Evolutionary conservation across 2,113 vertebrate genomes (phyloP), one percentile per base, ranked within the genome.

Genomic region (Canis aureus): DNA sequence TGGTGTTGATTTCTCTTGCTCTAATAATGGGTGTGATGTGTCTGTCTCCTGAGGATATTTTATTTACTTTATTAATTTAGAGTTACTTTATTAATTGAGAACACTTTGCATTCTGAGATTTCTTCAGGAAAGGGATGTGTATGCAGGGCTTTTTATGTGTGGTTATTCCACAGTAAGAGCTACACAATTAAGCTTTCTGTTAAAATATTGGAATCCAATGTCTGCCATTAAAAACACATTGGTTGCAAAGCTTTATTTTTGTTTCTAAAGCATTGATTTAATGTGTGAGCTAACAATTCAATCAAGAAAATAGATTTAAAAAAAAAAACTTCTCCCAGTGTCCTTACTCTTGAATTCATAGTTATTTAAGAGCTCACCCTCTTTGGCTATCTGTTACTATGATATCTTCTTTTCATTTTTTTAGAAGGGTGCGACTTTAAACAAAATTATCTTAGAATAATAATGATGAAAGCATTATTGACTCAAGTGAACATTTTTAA

Each of bases 181-280:
- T 71, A 15, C 32, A 55, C 23, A 69, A 67, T 92, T 94, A 92
- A 74, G n/a, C 55, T 89, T 86, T 82, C 57, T 91, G 20, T 83
- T 93, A 38, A 78, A 84, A 80, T 94, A 80, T 3, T 89, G 64
- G 82, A 93, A 91, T 88, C 69, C 73, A 91, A 0, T 79, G 16
- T 91, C 64, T 60, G 76, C 80, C 60, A 66, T 97, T 97, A 92
- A 95, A 97, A 84, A 55, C 38, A 89, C 29, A n/a, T 89, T 81
- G 83, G 20, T 97, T 95, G 79, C 51, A 64, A 78, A 92, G 32
- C 51, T 86, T 97, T 97, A 73, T 60, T 97, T 96, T 96, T 89
- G 94, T 97, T 97, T 97, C 43, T 27, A 55, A 93, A 89, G 57
- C 82, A 90, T 87, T 55, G 80, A 87, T 91, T 97, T 96, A 96